Evolutionary conservation across 1,140 invertebrate species (phyloP).

Genomic region (Palaemon carinicauda): DNA sequence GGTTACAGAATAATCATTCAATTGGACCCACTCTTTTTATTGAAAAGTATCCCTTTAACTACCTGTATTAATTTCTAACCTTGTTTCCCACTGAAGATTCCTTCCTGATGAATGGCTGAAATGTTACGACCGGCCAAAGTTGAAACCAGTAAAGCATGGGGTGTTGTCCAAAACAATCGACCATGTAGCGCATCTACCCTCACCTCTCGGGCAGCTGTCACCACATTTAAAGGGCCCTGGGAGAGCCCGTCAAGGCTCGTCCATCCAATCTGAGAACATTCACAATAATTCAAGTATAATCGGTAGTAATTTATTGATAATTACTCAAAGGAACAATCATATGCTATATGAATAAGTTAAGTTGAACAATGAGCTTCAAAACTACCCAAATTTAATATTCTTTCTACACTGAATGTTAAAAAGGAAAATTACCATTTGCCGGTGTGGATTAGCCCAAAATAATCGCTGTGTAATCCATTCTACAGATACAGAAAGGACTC

Average conservation of each 20-base stretch:
- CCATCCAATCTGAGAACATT: slow-evolving; percentile 46
- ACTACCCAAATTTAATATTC: background rate
- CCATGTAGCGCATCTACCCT: slow-evolving; percentile 83
- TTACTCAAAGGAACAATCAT: background rate
- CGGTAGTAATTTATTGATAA: no score
- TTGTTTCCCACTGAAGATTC: slow-evolving; percentile 81
- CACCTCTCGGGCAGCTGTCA: slow-evolving; percentile 80
- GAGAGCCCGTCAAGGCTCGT: slow-evolving; percentile 35
- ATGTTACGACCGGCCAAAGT: slow-evolving; percentile 80
- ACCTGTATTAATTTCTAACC: slow-evolving; percentile 65
- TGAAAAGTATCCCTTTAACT: no score
- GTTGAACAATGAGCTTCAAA: background rate
- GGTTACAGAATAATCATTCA: background rate
- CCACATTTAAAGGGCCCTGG: slow-evolving; percentile 73
- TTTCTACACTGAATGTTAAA: background rate
- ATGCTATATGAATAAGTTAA: no score
- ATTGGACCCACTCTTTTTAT: no score
- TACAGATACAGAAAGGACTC: slow-evolving; percentile 80
- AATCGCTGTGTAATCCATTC: slow-evolving; percentile 89
- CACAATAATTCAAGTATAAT: background rate
- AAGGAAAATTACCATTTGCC: slow-evolving; percentile 68
- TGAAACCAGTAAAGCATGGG: slow-evolving; percentile 80
- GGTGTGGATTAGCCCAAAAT: slow-evolving; percentile 88
- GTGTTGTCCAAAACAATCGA: slow-evolving; percentile 88
- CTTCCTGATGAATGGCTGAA: slow-evolving; percentile 76